These are phyloP conservation scores for Megalonaias nervosa DNA, from an alignment of 1,140 invertebrate genomes.

Conservation along the genomic window DNA sequence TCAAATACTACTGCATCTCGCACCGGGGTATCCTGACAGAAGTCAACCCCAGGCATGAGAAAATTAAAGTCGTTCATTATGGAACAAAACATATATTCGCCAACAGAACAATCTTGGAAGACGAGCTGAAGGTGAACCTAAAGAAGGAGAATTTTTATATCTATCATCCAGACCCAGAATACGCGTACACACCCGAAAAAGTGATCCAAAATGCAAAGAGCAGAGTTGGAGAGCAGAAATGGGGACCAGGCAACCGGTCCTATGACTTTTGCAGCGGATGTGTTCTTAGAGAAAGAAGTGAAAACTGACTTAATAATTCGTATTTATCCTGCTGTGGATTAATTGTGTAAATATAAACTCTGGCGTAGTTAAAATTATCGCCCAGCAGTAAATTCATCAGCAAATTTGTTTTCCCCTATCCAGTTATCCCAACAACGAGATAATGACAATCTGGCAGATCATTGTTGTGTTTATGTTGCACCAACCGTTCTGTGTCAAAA, in stretches of 20 bases:
- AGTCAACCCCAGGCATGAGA: slow-evolving; percentile 4
- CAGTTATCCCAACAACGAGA: no score
- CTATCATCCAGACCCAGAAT: slow-evolving; percentile 1
- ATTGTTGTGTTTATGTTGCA: no score
- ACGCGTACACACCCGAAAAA: background rate
- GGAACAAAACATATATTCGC: slow-evolving; percentile 22
- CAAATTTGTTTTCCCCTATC: no score
- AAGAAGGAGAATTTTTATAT: slow-evolving; percentile 6
- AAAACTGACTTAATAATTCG: no score
- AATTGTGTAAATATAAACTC: no score
- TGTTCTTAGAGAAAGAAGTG: background rate
- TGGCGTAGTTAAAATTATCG: no score
- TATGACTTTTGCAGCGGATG: slow-evolving; percentile 19
- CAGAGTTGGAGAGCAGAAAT: slow-evolving; percentile 14
- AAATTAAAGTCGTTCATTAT: slow-evolving; percentile 29
- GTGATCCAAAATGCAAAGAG: slow-evolving; percentile 2
- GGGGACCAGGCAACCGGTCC: slow-evolving; percentile 2
- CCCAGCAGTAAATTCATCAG: no score
- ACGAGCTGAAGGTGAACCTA: slow-evolving; percentile 8
- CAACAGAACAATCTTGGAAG: slow-evolving; percentile 20
- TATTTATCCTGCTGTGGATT: no score
- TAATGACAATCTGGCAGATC: no score
- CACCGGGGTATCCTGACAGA: slow-evolving; percentile 28
- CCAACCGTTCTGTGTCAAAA: no score
- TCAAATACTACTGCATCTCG: slow-evolving; percentile 14